Evolutionary conservation across 2,888 invertebrate species (phyloP).

Genomic region (Rhyacophila evoluta): DNA sequence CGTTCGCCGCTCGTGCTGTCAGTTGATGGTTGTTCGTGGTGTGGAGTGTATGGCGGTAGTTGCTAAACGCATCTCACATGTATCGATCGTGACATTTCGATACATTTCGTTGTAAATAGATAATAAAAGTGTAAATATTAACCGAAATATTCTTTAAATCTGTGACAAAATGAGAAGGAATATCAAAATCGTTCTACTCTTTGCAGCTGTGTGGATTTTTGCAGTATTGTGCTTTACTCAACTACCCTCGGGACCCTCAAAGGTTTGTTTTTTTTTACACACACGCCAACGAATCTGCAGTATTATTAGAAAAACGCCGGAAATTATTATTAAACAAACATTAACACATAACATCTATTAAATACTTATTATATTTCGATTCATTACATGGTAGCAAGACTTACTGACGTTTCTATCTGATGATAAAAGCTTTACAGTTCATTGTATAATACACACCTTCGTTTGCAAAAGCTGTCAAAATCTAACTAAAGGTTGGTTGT

Average conservation of each 20-base stretch:
- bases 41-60: neutral
- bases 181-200: conserved; percentile 72
- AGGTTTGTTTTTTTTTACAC: conserved; percentile 61
- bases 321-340: neutral
- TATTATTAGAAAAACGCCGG: neutral
- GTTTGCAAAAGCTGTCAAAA: neutral
- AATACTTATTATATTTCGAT: neutral
- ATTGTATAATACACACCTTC: neutral
- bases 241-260: conserved; percentile 66
- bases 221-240: conserved; percentile 74
- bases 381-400: neutral
- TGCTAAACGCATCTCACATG: conserved; percentile 32
- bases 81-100: conserved; percentile 49
- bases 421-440: neutral
- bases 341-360: neutral
- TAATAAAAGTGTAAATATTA: conserved; percentile 34
- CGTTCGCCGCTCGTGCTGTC: conserved; percentile 33
- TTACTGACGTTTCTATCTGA: neutral
- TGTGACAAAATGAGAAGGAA: conserved; percentile 69
- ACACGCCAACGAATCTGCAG: neutral
- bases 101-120: neutral
- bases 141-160: neutral
- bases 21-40: conserved; percentile 32
- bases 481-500: too few species aligned
- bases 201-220: conserved; percentile 75